Base-by-base conservation (phyloP, 37 sponge, comb jelly and placozoan genomes). In the Halisarca cf. caerulea region DNA sequence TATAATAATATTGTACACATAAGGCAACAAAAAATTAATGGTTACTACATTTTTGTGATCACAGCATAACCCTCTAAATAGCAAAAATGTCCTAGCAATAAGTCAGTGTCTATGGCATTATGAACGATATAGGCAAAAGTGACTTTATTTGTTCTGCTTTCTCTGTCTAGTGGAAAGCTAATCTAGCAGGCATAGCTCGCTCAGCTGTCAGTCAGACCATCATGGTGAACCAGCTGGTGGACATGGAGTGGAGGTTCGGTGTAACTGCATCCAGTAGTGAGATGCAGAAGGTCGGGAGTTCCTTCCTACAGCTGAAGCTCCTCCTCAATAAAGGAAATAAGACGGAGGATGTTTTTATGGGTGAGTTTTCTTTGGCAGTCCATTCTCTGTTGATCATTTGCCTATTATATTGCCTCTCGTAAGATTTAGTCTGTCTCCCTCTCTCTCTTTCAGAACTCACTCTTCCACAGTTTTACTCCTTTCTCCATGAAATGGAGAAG, bases 161-260 rank as follows among this genome's bases (percentile, higher is more conserved):
- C 15, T 55, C 20, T 21, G 4, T 43, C 9, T 83, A 95, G 91
- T 95, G 96, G 96, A 90, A 88, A 59, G 23, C 87, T 0, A 90
- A 90, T 68, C 72, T 95, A 39, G 64, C 21, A 14, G 72, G 89
- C 25, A 79, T 95, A 69, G 90, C 91, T 0, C 82, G 91, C n/a
- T 69, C 88, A 17, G 91, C 93, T 11, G 87, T 92, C 27, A 88
- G 91, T 0, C 96, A 95, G 87, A 87, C 96, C 5, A 88, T 97
- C 54, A 92, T 86, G 27, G 95, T 97, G 59, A 94, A 94, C 64
- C 95, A 93, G 43, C 83, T 97, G 73, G 91, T 92, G 34, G 97
- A 97, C 69, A 91, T 97, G 93, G 97, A 97, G 59, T 97, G 97
- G 97, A 87, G 93, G 38, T 97, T 97, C 94, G 97, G 97, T 83